Percentiles rank a stretch among this genome's conserved stretches.
Conservation (phyloP, 2,888 invertebrate genomes). For the Tetragonula carbonaria region DNA sequence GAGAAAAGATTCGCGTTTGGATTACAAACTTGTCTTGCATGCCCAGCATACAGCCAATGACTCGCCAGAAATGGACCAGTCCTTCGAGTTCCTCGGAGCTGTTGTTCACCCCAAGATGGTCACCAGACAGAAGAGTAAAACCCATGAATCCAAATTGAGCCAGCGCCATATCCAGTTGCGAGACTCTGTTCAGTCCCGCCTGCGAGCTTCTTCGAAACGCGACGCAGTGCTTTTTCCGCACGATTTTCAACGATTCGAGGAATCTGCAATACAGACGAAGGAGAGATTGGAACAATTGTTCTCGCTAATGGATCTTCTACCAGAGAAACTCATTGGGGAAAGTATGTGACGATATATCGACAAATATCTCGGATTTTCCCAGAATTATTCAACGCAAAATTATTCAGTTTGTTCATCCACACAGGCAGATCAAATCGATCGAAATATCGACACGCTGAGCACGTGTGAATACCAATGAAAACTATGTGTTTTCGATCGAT, state of each 20-base stretch:
- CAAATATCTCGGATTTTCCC: constrained; percentile 27
- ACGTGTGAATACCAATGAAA: constrained; percentile 49
- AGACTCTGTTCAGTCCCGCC: constrained; percentile 86
- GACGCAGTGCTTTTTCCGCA: constrained; percentile 88
- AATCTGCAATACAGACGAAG: constrained; percentile 84
- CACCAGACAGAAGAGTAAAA: constrained; percentile 87
- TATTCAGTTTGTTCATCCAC: constrained; percentile 22
- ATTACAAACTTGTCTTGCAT: constrained; percentile 89
- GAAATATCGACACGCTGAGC: constrained; percentile 45
- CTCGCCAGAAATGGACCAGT: constrained; percentile 93
- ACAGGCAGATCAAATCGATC: constrained; percentile 38
- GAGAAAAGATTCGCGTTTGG: no score
- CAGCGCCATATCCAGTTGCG: constrained; percentile 93
- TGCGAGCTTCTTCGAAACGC: constrained; percentile 86
- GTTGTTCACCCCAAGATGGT: constrained; percentile 88
- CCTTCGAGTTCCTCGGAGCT: constrained; percentile 89
- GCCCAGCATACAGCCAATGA: constrained; percentile 92
- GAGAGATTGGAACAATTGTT: background rate
- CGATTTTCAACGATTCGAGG: constrained; percentile 88
- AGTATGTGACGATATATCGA: background rate
- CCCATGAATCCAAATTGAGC: constrained; percentile 96
- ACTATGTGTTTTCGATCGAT: constrained; percentile 9
- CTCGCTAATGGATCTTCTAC: background rate
- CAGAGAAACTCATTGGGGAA: background rate
- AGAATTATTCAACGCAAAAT: constrained; percentile 6